A percentile compares a stretch with the other conserved stretches of the same genome.
These are phyloP conservation scores for Odocoileus hemionus DNA, from an alignment of 2,113 vertebrate species.

Conservation along the genomic window DNA sequence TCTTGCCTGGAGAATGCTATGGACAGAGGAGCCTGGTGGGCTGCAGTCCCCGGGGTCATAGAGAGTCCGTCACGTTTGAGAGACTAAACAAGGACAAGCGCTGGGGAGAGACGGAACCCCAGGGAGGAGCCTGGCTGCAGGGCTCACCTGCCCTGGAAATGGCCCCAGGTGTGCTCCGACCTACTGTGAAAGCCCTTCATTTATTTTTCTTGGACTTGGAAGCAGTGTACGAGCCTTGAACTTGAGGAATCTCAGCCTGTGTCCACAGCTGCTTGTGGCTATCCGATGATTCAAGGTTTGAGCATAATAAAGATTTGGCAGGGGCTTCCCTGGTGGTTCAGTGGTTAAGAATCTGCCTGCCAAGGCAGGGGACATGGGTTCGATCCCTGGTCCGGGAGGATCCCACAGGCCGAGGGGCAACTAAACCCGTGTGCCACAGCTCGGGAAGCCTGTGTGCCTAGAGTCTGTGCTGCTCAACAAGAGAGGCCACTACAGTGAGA, in stretches of 20 bases:
- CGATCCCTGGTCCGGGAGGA: background rate
- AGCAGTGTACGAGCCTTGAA: background rate
- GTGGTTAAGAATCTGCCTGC: background rate
- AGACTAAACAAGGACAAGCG: background rate
- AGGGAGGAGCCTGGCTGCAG: background rate
- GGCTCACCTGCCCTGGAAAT: background rate
- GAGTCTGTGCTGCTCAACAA: background rate
- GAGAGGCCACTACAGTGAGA: background rate
- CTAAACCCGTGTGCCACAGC: background rate
- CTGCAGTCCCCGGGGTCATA: background rate
- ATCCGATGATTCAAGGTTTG: slow-evolving; percentile 35
- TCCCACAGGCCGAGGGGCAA: background rate
- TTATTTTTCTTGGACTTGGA: background rate
- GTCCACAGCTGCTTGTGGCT: slow-evolving; percentile 23
- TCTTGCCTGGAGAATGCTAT: background rate
- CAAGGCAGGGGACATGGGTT: background rate
- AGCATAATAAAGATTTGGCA: background rate
- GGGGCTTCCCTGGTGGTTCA: background rate
- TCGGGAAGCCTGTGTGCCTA: background rate
- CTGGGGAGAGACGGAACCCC: background rate
- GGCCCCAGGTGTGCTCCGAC: background rate
- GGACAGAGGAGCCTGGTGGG: background rate
- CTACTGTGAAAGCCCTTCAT: background rate
- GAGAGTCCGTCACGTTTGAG: background rate
- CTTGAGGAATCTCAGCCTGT: slow-evolving; percentile 34